Conservation (phyloP, 2,797 vertebrate species). For the Pteropus rufus region DNA sequence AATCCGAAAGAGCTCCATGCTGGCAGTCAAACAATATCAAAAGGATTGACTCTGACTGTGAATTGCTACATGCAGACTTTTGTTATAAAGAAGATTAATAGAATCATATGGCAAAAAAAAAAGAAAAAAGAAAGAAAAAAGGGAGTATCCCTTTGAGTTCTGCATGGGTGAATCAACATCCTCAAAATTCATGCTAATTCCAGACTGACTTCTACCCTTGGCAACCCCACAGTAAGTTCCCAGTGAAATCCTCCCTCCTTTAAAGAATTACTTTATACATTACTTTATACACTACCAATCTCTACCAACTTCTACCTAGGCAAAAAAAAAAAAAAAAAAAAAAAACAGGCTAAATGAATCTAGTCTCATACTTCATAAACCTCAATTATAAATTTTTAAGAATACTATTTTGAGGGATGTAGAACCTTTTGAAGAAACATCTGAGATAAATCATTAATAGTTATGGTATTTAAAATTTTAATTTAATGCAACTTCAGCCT, state of each 20-base stretch:
- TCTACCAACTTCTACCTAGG: neutral
- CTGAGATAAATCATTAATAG: neutral
- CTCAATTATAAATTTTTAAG: neutral
- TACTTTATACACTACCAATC: neutral
- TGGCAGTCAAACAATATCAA: too few species aligned
- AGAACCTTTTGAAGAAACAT: neutral
- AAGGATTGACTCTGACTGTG: neutral
- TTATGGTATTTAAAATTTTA: neutral
- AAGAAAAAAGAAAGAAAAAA: too few species aligned
- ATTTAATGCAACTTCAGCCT: neutral
- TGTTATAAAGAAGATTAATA: neutral
- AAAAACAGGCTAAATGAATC: neutral
- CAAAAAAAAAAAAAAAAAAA: neutral
- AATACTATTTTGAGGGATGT: neutral
- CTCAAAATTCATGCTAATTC: neutral
- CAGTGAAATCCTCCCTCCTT: neutral
- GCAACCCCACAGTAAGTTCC: neutral
- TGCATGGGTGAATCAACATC: neutral
- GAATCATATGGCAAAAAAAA: neutral
- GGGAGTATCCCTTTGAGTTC: neutral
- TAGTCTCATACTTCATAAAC: neutral
- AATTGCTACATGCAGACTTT: neutral
- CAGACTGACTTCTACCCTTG: neutral
- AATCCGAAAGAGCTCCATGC: neutral
- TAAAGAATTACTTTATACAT: neutral